These are phyloP conservation scores for Alca torda DNA, from an alignment of 2,797 vertebrate genomes.

Conservation along the genomic window DNA sequence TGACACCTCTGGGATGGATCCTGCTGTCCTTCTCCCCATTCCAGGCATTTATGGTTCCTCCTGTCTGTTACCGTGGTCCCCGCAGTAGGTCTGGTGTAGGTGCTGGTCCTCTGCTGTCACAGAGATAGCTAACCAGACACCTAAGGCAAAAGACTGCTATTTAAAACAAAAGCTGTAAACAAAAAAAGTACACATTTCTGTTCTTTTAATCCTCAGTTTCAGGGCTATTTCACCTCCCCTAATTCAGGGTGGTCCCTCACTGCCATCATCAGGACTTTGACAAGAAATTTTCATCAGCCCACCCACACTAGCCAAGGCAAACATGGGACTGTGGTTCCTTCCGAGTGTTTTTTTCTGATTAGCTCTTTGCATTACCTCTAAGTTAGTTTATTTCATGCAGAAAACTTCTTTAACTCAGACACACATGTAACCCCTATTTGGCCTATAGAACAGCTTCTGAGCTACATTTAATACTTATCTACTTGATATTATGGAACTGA, in stretches of 20 bases:
- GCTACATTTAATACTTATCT: neutral
- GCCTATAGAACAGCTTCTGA: neutral
- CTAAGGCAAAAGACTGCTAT: neutral
- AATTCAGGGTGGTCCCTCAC: neutral
- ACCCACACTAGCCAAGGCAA: neutral
- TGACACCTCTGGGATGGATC: neutral
- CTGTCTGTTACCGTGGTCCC: neutral
- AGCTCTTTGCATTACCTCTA: neutral
- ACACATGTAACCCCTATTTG: neutral
- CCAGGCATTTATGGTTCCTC: neutral
- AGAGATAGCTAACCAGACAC: neutral
- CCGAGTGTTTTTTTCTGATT: neutral
- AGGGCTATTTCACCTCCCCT: neutral
- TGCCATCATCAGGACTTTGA: neutral
- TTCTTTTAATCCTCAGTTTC: neutral
- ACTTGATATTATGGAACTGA: neutral
- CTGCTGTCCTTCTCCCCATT: neutral
- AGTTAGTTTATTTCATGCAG: neutral
- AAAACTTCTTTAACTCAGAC: neutral
- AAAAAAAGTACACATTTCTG: neutral
- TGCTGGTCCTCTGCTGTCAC: neutral
- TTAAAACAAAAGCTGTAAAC: neutral
- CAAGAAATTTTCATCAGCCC: neutral
- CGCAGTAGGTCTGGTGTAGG: rapidly evolving
- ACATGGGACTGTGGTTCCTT: neutral